Conservation (phyloP, 1,140 invertebrate genomes). For the Bombus consobrinus region DNA sequence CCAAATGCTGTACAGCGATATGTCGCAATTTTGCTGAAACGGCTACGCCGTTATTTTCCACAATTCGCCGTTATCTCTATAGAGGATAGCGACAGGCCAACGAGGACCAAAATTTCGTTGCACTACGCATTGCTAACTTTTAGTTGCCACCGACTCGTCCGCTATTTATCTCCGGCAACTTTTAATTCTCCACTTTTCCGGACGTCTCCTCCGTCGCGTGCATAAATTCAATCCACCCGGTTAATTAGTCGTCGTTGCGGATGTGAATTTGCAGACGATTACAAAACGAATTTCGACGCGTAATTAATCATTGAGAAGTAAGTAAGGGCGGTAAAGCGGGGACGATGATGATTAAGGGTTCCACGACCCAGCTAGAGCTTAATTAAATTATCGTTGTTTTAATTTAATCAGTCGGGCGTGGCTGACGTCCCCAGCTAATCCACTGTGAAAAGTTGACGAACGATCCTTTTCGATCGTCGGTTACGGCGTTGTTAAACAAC, state of each 20-base stretch:
- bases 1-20: not conserved
- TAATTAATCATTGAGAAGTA: conserved; percentile 16
- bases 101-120: not conserved
- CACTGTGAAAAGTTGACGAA: not conserved
- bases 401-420: not conserved
- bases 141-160: not conserved
- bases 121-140: conserved; percentile 6
- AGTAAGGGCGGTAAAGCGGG: not conserved
- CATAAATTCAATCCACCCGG: not conserved
- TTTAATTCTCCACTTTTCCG: conserved; percentile 3
- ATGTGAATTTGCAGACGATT: conserved; percentile 7
- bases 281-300: conserved; percentile 4
- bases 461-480: not conserved
- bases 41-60: not conserved
- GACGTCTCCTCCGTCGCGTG: not conserved
- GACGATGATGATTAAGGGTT: not conserved
- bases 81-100: too few species aligned
- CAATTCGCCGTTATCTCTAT: not conserved
- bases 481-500: not conserved
- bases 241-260: not conserved
- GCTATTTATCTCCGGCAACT: not conserved
- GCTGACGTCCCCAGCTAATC: not conserved
- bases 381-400: conserved; percentile 17
- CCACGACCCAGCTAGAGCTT: not conserved
- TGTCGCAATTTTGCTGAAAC: not conserved